phyloP scores from a whole-genome alignment of 2,797 vertebrate species.

The Gouania willdenowi region DNA sequence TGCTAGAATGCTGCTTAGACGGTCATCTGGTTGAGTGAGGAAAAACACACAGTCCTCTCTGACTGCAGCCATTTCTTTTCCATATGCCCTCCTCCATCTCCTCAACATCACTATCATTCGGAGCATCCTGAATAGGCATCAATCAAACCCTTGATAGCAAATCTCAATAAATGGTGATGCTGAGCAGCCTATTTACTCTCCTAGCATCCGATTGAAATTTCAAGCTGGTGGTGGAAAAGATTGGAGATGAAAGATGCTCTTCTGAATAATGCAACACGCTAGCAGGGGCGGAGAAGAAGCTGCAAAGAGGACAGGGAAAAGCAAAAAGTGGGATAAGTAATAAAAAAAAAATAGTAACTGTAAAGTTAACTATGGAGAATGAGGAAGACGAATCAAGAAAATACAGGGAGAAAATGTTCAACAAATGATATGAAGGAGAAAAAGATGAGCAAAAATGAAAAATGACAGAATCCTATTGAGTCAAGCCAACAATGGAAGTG shows the following conservation, averaged over 20 bases:
- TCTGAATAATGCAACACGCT: slow-evolving; percentile 57
- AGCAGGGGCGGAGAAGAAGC: slow-evolving; percentile 18
- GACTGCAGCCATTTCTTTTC: slow-evolving; percentile 31
- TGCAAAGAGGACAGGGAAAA: slow-evolving; percentile 4
- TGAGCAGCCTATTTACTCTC: slow-evolving; percentile 23
- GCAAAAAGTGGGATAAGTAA: slow-evolving; percentile 2
- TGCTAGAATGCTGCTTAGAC: too few relatives aligned
- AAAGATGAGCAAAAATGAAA: slow-evolving; percentile 22
- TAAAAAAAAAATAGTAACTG: slow-evolving; percentile 7
- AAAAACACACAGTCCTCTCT: slow-evolving; percentile 47
- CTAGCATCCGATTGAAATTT: slow-evolving; percentile 33
- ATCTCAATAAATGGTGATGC: slow-evolving; percentile 47
- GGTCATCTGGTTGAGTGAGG: slow-evolving; percentile 27
- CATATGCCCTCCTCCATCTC: slow-evolving; percentile 26
- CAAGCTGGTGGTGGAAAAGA: slow-evolving; percentile 6
- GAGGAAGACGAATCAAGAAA: background rate
- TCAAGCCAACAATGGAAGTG: too few relatives aligned
- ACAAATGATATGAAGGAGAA: too few relatives aligned
- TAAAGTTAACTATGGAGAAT: slow-evolving; percentile 14
- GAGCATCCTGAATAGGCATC: slow-evolving; percentile 47
- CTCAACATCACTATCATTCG: slow-evolving; percentile 34
- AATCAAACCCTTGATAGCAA: slow-evolving; percentile 53
- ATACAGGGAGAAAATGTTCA: slow-evolving; percentile 4
- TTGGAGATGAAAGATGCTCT: slow-evolving; percentile 23
- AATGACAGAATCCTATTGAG: background rate